A percentile compares a stretch with the other conserved stretches of the same genome.
phyloP scores from a whole-genome alignment of 2,888 invertebrate species.

The Eumerus sabulonum region DNA sequence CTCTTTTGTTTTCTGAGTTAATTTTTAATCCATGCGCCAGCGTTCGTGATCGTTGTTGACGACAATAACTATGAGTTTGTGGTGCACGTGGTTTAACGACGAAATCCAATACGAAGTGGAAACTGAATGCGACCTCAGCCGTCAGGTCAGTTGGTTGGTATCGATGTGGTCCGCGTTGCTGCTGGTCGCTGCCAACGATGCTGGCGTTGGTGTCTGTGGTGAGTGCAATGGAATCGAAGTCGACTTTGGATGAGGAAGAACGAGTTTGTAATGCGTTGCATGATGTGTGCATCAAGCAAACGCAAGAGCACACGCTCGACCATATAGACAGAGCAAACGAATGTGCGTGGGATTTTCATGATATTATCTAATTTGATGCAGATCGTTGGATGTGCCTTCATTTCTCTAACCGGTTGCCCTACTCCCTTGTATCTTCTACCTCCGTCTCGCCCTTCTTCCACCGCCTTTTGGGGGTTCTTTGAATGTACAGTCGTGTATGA shows the following conservation, averaged over 20 bases:
- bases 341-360: slow-evolving; percentile 64
- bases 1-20: slow-evolving; percentile 55
- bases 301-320: slow-evolving; percentile 7
- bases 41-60: too few species aligned
- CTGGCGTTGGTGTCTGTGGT: slow-evolving; percentile 11
- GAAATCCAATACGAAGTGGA: slow-evolving; percentile 55
- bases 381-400: too few species aligned
- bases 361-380: slow-evolving; percentile 67
- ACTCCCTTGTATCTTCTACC: too few species aligned
- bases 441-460: too few species aligned
- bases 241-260: slow-evolving; percentile 37
- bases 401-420: too few species aligned
- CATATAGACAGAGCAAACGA: slow-evolving; percentile 45
- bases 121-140: slow-evolving; percentile 18
- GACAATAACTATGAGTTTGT: too few species aligned
- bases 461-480: slow-evolving; percentile 26
- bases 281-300: slow-evolving; percentile 11
- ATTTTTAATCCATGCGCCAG: slow-evolving; percentile 8
- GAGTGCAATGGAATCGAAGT: slow-evolving; percentile 41
- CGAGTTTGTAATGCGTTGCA: slow-evolving; percentile 30
- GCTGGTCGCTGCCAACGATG: slow-evolving; percentile 32
- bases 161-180: too few species aligned
- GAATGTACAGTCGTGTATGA: slow-evolving; percentile 27
- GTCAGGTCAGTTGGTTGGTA: not conserved
- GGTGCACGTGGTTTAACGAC: slow-evolving; percentile 20